phyloP scores from a whole-genome alignment of 1,140 invertebrate species.

The Eupristina koningsbergeri region DNA sequence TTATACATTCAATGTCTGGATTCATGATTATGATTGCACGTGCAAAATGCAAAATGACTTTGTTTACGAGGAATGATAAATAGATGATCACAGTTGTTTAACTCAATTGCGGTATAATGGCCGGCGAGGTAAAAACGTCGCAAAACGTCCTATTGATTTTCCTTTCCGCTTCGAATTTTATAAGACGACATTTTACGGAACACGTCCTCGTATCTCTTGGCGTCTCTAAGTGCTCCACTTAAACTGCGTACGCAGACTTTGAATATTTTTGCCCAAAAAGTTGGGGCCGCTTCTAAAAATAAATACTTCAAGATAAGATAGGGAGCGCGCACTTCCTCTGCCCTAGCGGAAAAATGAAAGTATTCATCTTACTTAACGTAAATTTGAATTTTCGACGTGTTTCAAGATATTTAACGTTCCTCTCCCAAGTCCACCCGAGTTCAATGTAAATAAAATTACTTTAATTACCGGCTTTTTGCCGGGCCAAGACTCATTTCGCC shows the following conservation, averaged over 20 bases:
- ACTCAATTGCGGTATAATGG: background rate
- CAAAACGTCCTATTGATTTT: background rate
- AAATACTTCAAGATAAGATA: no score
- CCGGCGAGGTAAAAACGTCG: background rate
- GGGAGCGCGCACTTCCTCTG: background rate
- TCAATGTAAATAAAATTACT: conserved; percentile 5
- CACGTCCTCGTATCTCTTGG: background rate
- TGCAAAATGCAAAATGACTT: background rate
- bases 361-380: background rate
- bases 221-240: background rate
- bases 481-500: background rate
- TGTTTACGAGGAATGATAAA: background rate
- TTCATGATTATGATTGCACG: background rate
- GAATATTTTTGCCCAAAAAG: background rate
- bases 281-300: no score
- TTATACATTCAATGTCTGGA: background rate
- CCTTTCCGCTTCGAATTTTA: background rate
- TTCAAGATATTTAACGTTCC: background rate
- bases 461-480: background rate
- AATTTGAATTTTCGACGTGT: background rate
- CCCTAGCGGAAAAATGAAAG: background rate
- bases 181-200: background rate
- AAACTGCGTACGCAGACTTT: no score
- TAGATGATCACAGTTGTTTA: background rate
- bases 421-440: background rate